Percentiles rank a stretch among this genome's conserved stretches.
Conservation (phyloP, 2,888 invertebrate species). For the Epicampocera succincta region DNA sequence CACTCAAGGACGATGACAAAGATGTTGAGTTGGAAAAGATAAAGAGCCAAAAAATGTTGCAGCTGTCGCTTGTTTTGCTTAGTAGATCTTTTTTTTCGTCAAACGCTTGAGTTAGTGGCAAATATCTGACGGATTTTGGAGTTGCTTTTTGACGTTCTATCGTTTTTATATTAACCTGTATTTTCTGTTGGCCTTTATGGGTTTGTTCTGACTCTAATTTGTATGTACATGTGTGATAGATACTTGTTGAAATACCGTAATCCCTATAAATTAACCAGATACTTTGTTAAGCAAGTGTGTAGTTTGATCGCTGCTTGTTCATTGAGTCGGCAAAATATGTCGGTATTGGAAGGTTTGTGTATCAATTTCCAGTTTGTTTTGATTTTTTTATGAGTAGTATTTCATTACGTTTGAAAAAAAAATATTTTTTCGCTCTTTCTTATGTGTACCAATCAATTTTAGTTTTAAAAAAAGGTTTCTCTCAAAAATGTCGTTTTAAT, state of each 20-base stretch:
- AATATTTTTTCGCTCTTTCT: conserved; percentile 15
- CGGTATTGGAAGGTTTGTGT: conserved; percentile 52
- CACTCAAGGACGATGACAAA: conserved; percentile 61
- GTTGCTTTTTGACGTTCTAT: conserved; percentile 3
- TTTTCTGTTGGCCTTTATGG: conserved; percentile 14
- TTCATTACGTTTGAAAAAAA: conserved; percentile 40
- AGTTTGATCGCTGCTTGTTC: conserved; percentile 33
- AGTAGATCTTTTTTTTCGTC: no score
- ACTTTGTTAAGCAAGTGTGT: conserved; percentile 10
- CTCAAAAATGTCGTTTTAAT: conserved; percentile 51
- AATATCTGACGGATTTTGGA: conserved; percentile 7
- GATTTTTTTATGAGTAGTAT: conserved; percentile 43
- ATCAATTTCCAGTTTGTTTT: conserved; percentile 55
- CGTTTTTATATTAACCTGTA: conserved; percentile 2
- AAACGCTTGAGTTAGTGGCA: conserved; percentile 39
- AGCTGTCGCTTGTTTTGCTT: conserved; percentile 52
- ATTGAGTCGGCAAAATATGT: conserved; percentile 47
- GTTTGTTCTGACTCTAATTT: conserved; percentile 46
- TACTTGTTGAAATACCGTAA: conserved; percentile 69
- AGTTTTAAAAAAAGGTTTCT: conserved; percentile 49
- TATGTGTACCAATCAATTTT: conserved; percentile 34
- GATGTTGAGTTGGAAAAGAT: conserved; percentile 20
- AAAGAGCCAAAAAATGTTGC: conserved; percentile 28
- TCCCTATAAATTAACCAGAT: conserved; percentile 37
- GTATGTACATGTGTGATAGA: conserved; percentile 31